Evolutionary conservation across 2,797 vertebrate species (phyloP), one percentile per base, ranked within the genome.

Genomic region (Falco columbarius): DNA sequence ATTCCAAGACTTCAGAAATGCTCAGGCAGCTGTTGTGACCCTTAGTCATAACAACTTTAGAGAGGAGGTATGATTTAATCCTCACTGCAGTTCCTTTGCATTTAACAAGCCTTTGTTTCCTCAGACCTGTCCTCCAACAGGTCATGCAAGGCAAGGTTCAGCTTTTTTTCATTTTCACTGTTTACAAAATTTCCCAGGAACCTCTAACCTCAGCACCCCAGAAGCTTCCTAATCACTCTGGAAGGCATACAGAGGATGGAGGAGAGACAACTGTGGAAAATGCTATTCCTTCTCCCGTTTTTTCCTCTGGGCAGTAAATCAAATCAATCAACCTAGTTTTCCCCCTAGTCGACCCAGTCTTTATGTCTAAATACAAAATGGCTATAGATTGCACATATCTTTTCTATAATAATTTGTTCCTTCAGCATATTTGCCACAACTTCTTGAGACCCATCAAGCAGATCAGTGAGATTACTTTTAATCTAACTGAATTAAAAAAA

Each of bases 381-480:
- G 2, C 26, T 77, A 40, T 2, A n/a, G 29, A 61, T 7, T 10
- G 10, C 27, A 71, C 2, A 4, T 36, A 23, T 6, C 0, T 11
- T 72, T 80, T 76, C 14, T 18, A 19, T 19, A 15, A 38, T 27
- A 62, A 14, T 44, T 36, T 36, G 4, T 51, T 84, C 38, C 18
- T 22, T 62, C 19, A 59, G 19, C 15, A 36, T 22, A 7, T 65
- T 91, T 87, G 14, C 12, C 49, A 83, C 32, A 82, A 56, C 12
- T 27, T 40, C 30, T 58, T 68, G 20, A 92, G 30, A 81, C 6
- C 4, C 22, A 74, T 56, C 32, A 56, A 42, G 24, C 8, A 75
- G 8, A 80, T 16, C 32, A 36, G 24, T 26, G n/a, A 73, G 29
- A 44, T 66, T 46, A 71, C 3, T 36, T 67, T n/a, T 38, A 38